phyloP scores from a whole-genome alignment of 2,113 vertebrate genomes.

The Polypterus bichir region DNA sequence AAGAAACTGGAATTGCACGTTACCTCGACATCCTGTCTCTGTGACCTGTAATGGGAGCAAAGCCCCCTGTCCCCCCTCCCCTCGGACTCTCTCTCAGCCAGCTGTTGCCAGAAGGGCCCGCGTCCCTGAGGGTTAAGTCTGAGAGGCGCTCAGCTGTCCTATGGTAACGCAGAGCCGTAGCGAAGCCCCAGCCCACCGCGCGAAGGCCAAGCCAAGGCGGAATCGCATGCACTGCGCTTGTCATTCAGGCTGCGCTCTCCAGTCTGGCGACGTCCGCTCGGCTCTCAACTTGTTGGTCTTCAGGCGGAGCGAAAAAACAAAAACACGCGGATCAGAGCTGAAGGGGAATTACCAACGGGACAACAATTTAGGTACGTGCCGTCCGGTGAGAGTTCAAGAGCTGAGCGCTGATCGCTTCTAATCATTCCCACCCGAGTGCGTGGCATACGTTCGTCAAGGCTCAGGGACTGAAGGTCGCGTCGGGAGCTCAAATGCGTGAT shows the following conservation, averaged over 20 bases:
- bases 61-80: slow-evolving; percentile 17
- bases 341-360: no score
- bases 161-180: slow-evolving; percentile 22
- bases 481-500: no score
- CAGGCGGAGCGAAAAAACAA: neutral
- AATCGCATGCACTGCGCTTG: slow-evolving; percentile 33
- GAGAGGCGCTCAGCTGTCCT: slow-evolving; percentile 27
- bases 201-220: slow-evolving; percentile 21
- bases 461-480: no score
- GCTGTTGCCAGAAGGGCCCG: slow-evolving; percentile 39
- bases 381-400: no score
- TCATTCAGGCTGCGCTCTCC: slow-evolving; percentile 27
- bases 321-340: no score
- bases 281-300: slow-evolving; percentile 9
- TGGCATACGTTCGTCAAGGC: no score
- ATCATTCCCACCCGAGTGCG: no score
- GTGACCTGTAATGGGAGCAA: slow-evolving; percentile 31
- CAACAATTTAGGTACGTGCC: no score
- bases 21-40: slow-evolving; percentile 41
- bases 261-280: slow-evolving; percentile 11
- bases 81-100: slow-evolving; percentile 15
- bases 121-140: slow-evolving; percentile 29
- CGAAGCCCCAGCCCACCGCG: slow-evolving; percentile 34
- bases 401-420: no score
- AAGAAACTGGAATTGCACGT: slow-evolving; percentile 43